Percentiles rank a stretch among this genome's conserved stretches.
phyloP scores from a whole-genome alignment of 2,888 invertebrate genomes.

The Asteroscopus sphinx region DNA sequence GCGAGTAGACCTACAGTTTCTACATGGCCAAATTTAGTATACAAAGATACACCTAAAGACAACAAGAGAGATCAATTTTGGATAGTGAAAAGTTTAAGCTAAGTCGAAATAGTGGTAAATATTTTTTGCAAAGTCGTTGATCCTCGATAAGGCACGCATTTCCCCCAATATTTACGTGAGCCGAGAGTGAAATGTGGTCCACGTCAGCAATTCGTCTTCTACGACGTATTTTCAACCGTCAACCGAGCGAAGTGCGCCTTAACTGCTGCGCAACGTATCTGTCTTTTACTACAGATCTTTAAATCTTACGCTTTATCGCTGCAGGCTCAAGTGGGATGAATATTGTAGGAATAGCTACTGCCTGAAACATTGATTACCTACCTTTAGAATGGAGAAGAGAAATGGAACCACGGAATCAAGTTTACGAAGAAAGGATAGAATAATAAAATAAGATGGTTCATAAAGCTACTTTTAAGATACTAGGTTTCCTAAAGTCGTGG shows the following conservation, averaged over 20 bases:
- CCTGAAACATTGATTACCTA: conserved; percentile 31
- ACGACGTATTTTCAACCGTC: not conserved
- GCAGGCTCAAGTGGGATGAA: conserved; percentile 27
- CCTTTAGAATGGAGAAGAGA: conserved; percentile 6
- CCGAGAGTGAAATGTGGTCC: not conserved
- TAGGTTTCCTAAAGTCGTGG: conserved; percentile 7
- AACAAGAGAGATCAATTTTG: too few species aligned
- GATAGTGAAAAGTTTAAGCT: too few species aligned
- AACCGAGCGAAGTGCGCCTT: not conserved
- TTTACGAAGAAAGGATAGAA: conserved; percentile 11
- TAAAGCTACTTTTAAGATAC: conserved; percentile 18
- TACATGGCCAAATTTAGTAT: too few species aligned
- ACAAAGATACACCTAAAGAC: too few species aligned
- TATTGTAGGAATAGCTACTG: conserved; percentile 26
- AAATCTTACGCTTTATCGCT: conserved; percentile 38
- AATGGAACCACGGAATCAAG: conserved; percentile 10
- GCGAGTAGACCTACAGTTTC: too few species aligned
- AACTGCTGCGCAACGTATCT: conserved; percentile 24
- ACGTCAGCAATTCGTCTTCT: conserved; percentile 24
- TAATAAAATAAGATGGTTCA: conserved; percentile 12
- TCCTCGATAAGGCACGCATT: conserved; percentile 8
- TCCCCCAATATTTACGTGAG: conserved; percentile 1
- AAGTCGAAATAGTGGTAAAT: too few species aligned
- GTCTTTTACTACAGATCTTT: conserved; percentile 35
- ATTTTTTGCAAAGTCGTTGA: conserved; percentile 2